Percentiles rank a stretch among this genome's conserved stretches.
These are phyloP conservation scores for Anneissia japonica DNA, from an alignment of 35 echinoderm and acorn worm species.

Conservation along the genomic window DNA sequence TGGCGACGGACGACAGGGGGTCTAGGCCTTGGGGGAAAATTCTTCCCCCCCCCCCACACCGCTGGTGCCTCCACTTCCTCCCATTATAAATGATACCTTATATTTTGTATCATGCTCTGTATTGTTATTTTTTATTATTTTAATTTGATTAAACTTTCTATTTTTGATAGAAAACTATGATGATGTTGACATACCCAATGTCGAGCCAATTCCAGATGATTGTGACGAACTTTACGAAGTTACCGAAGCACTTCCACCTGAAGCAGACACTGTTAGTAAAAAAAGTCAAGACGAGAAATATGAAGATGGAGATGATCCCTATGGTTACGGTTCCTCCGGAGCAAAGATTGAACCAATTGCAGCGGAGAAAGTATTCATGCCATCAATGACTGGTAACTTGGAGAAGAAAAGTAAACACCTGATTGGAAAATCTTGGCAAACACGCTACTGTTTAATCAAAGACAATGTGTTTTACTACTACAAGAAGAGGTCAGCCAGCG, in stretches of 20 bases:
- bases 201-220: neutral
- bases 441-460: neutral
- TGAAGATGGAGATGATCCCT: neutral
- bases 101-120: too few species aligned
- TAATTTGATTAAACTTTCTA: too few species aligned
- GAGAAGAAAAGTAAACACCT: slow-evolving; percentile 2
- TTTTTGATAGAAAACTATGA: neutral
- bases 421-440: neutral
- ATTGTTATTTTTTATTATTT: too few species aligned
- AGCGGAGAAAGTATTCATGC: neutral
- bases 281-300: neutral
- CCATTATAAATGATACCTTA: too few species aligned
- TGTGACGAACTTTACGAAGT: neutral
- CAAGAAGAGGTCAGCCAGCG: neutral
- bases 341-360: neutral
- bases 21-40: too few species aligned
- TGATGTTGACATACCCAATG: neutral
- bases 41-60: too few species aligned
- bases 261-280: neutral
- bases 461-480: slow-evolving; percentile 8
- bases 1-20: too few species aligned
- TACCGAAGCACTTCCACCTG: neutral
- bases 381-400: neutral
- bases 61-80: too few species aligned
- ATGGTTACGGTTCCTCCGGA: neutral